Evolutionary conservation across 2,797 vertebrate species (phyloP).

Genomic region (Aphelocoma californica): DNA sequence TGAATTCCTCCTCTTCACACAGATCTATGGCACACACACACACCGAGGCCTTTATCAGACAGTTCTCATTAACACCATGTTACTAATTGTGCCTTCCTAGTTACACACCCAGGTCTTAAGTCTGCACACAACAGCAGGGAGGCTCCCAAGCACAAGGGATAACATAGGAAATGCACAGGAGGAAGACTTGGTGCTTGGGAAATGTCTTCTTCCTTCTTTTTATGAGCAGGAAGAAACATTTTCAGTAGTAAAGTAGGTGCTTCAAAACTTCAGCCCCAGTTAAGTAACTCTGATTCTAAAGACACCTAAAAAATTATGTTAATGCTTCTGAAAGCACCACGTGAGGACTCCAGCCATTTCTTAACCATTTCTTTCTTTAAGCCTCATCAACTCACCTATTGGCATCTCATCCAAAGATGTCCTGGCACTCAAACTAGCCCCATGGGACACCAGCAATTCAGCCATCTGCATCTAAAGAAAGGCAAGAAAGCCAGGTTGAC

Average conservation of each 20-base stretch:
- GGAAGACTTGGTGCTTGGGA: neutral
- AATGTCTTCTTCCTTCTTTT: neutral
- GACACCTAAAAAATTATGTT: neutral
- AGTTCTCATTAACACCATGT: neutral
- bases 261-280: neutral
- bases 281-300: neutral
- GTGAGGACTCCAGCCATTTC: neutral
- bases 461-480: conserved; percentile 91
- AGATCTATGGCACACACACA: conserved; percentile 78
- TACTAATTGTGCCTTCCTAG: neutral
- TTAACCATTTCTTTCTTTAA: neutral
- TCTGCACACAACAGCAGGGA: neutral
- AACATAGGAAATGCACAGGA: neutral
- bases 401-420: conserved; percentile 95
- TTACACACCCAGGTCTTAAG: neutral
- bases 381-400: conserved; percentile 81
- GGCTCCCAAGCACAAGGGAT: neutral
- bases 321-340: neutral
- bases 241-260: neutral
- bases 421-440: conserved; percentile 92
- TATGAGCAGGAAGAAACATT: neutral
- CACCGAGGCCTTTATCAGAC: neutral
- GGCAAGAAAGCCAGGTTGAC: neutral
- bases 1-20: conserved; percentile 96
- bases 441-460: conserved; percentile 92